Evolutionary conservation across 1,140 invertebrate species (phyloP).

Genomic region (Drosophila erecta): DNA sequence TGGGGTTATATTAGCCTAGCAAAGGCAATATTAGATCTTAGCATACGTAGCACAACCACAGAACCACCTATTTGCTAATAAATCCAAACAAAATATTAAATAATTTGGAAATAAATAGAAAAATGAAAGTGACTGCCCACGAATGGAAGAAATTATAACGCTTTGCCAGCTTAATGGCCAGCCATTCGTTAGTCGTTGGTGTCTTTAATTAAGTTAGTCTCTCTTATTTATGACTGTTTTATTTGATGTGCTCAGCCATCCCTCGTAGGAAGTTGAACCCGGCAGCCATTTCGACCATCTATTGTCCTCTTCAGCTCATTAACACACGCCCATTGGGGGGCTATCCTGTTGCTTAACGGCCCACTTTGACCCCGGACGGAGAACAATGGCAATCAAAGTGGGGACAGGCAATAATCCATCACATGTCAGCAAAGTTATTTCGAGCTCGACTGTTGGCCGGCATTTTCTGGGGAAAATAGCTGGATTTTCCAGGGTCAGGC

Average conservation of each 20-base stretch:
- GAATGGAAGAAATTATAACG: no score
- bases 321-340: constrained; percentile 4
- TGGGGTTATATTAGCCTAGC: neutral
- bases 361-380: constrained; percentile 23
- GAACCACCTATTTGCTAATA: neutral
- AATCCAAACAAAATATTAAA: neutral
- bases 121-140: neutral
- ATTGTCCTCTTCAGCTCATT: constrained; percentile 11
- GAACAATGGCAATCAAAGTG: constrained; percentile 36
- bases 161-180: neutral
- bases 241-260: constrained; percentile 7
- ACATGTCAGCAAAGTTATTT: constrained; percentile 48
- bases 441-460: constrained; percentile 33
- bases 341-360: constrained; percentile 34
- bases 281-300: neutral
- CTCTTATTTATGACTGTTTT: neutral
- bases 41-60: no score
- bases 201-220: constrained; percentile 7
- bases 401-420: constrained; percentile 46
- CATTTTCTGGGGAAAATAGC: constrained; percentile 4
- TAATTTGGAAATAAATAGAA: no score
- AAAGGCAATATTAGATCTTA: neutral
- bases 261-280: constrained; percentile 16
- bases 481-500: constrained; percentile 24
- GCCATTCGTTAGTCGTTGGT: no score